Evolutionary conservation across 2,113 vertebrate genomes (phyloP), one percentile per base, ranked within the genome.

Genomic region (Elaphurus davidianus): DNA sequence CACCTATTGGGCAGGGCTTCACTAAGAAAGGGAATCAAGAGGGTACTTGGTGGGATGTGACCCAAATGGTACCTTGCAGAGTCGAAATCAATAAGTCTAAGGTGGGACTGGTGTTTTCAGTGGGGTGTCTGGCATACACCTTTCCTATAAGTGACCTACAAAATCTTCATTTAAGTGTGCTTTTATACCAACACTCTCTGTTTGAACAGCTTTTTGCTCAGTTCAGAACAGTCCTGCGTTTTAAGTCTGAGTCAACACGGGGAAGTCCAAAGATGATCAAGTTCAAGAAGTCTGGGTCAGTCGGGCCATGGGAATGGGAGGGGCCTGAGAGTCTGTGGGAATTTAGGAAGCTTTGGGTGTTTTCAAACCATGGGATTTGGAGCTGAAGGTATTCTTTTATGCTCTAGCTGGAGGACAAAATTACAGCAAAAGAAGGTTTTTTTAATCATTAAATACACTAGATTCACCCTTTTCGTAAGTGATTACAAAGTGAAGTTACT

Each of bases 1-100:
- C 25, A 3, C 1, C 16, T 2, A 11, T 1, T 17, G 19, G 2
- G 5, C 14, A 23, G 16, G 11, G 0, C 0, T 91, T 19, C 10
- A 11, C 1, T 5, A 4, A 79, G 7, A 87, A 59, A 67, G 1
- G 23, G 23, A 11, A 59, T 23, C 5, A 27, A 27, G 45, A 47
- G 40, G 1, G 6, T 3, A 5, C 12, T 14, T 15, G 4, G n/a
- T 0, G 5, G 14, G 16, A 85, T 5, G 5, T 55, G 45, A 13
- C 52, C 11, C 2, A 25, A 45, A 3, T 55, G 25, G 19, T 1
- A 15, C 14, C 15, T 47, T 40, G 17, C 3, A 23, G 8, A 45
- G 10, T 33, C 17, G 11, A 71, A 28, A 12, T 36, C 23, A 5
- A 71, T 25, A 12, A 30, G 4, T 79, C 59, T 17, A n/a, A 67